Base-by-base conservation (phyloP, 1,140 invertebrate genomes). In the Nautilus pompilius region DNA sequence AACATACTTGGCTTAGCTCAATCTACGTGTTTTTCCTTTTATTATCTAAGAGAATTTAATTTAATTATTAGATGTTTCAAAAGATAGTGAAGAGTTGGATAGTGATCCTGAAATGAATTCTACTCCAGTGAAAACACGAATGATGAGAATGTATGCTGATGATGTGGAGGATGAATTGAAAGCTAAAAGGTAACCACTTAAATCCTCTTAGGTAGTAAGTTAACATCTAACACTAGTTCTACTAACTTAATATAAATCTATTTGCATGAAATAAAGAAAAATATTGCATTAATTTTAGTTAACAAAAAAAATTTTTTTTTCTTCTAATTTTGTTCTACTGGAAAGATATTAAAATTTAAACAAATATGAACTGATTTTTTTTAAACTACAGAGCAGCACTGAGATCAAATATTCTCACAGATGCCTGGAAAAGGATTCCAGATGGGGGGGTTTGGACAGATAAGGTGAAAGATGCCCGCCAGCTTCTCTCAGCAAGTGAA, bases 101-200 rank as follows among this genome's bases (percentile, higher is more conserved):
- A n/a, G n/a, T n/a, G n/a, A n/a, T n/a, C n/a, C n/a, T n/a, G n/a
- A n/a, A n/a, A n/a, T n/a, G 41, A 65, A 62, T 2, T n/a, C 59
- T 2, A 60, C 68, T 2, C 64, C 71, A 70, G 87, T 84, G 26
- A 91, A 90, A 83, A 80, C 86, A 34, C 86, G 88, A 1, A 81
- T 89, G 68, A 92, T 92, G 90, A 84, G 90, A 76, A 93, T 93
- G 91, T 90, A 90, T 78, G 91, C 91, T n/a, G 91, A 93, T 82
- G 91, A 92, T 73, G 89, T 91, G 79, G 90, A 91, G 77, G 85
- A 87, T 66, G 89, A 88, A 75, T 83, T 70, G 32, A 68, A 66
- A 59, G 65, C 62, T 1, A 71, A 73, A 65, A 74, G 67, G 74
- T 78, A 68, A 45, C 17, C 20, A n/a, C 45, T 46, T 33, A 5